A percentile compares a stretch with the other conserved stretches of the same genome.
Conservation (phyloP, 1,140 invertebrate species). For the Pseudoatta argentina region DNA sequence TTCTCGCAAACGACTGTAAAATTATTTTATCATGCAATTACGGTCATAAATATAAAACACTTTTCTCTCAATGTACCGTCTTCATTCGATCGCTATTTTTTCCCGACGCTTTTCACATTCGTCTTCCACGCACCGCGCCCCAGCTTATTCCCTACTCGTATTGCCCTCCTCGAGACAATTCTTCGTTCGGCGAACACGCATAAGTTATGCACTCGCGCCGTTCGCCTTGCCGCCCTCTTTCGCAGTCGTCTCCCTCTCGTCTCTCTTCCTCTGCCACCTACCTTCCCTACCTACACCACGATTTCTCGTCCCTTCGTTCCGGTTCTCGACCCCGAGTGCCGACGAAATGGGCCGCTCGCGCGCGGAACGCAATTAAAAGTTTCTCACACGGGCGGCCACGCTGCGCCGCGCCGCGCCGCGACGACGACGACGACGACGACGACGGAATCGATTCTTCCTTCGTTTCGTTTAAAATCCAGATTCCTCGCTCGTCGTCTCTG, state of each 20-base stretch:
- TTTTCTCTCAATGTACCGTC: not conserved
- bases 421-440: not conserved
- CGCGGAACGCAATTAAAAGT: conserved; percentile 81
- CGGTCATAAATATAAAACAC: too few relatives aligned
- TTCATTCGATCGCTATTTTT: not conserved
- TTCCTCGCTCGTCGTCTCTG: conserved; percentile 37
- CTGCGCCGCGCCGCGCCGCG: conserved; percentile 40
- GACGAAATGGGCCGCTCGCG: conserved; percentile 66
- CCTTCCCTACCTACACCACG: conserved; percentile 29
- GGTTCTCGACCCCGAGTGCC: conserved; percentile 57
- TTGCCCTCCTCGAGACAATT: conserved; percentile 49
- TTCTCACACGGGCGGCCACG: conserved; percentile 74
- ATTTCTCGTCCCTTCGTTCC: conserved; percentile 62
- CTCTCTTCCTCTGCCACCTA: not conserved
- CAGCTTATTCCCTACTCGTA: conserved; percentile 26
- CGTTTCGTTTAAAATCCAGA: conserved; percentile 35
- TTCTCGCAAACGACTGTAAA: too few relatives aligned
- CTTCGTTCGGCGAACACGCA: conserved; percentile 41
- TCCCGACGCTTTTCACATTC: conserved; percentile 30
- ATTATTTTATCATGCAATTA: too few relatives aligned
- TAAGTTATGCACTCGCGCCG: conserved; percentile 47
- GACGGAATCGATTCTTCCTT: conserved; percentile 63
- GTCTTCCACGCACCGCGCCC: conserved; percentile 12
- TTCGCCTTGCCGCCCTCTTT: not conserved
- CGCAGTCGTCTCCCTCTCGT: not conserved